Evolutionary conservation across 2,888 invertebrate genomes (phyloP), one percentile per base, ranked within the genome.

Genomic region (Ceratothoa steindachneri): DNA sequence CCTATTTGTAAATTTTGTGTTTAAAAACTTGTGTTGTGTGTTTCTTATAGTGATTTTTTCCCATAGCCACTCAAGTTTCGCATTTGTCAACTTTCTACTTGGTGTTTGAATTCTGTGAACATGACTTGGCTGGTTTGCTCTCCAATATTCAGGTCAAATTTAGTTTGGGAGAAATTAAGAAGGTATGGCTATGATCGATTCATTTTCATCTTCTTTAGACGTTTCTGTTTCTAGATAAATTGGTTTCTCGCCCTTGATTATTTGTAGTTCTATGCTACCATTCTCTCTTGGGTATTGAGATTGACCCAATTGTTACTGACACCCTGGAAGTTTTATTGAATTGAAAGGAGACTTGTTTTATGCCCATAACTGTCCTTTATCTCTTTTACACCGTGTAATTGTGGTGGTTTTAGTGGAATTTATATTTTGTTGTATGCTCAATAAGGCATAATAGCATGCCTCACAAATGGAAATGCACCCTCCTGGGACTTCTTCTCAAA

Each of bases 101-200:
- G 77, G 95, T 99, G 2, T 99, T 99, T 85, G 97, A 99, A 82
- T 99, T 98, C 83, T 97, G 97, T 84, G 98, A 99, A 83, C 98
- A 99, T 83, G 99, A 99, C 86, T 87, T 99, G 80, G 98, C 98
- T 7, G 99, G 98, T 0, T 86, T 99, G 55, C 84, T 99, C 9
- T 96, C 95, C 0, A 98, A 98, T 84, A 91, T 91, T 19, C 93
- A 95, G 84, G 96, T 99, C 0, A 96, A 96, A 87, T 97, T 99
- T 84, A 93, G 91, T 82, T 88, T 97, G 81, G 96, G 95, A 0
- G 97, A 98, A 86, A 96, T 97, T 29, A 99, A 99, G 83, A 95
- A 95, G 85, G 78, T 75, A 55, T n/a, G 69, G 53, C 9, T 27
- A 22, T 3, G 3, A 15, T 22, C 65, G 19, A 24, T 30, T n/a